A percentile compares a stretch with the other conserved stretches of the same genome.
phyloP scores from a whole-genome alignment of 2,113 vertebrate species.

The Globicephala melas region DNA sequence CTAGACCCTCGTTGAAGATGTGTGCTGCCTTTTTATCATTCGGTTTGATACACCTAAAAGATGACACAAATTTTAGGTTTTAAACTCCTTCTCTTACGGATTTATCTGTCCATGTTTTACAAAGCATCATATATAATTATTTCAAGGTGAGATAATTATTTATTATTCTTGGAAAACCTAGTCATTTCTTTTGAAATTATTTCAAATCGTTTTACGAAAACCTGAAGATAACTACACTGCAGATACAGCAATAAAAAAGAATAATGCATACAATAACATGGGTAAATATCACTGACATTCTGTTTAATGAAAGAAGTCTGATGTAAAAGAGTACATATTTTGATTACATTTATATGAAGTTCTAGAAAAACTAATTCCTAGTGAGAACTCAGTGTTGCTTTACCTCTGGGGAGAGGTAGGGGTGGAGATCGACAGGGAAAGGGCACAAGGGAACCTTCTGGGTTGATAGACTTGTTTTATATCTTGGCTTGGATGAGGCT shows the following conservation, averaged over 20 bases:
- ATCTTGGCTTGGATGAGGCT: neutral
- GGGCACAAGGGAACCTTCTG: neutral
- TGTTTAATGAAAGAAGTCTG: neutral
- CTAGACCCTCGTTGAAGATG: constrained; percentile 92
- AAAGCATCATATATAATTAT: neutral
- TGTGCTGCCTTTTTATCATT: constrained; percentile 96
- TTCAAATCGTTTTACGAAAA: neutral
- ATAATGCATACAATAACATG: neutral
- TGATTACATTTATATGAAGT: neutral
- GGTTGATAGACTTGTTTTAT: neutral
- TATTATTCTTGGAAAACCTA: neutral
- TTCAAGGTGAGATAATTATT: neutral
- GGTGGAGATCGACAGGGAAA: neutral
- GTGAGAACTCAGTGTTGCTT: neutral
- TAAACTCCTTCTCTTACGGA: neutral
- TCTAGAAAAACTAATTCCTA: neutral
- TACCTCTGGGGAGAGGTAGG: neutral
- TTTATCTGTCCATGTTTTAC: neutral
- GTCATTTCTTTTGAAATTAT: neutral
- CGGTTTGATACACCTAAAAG: constrained; percentile 95
- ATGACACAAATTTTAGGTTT: neutral
- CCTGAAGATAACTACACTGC: neutral
- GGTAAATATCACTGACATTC: neutral
- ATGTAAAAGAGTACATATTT: neutral
- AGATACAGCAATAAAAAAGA: neutral